Evolutionary conservation across 2,113 vertebrate genomes (phyloP), one percentile per base, ranked within the genome.

Genomic region (Panthera tigris): DNA sequence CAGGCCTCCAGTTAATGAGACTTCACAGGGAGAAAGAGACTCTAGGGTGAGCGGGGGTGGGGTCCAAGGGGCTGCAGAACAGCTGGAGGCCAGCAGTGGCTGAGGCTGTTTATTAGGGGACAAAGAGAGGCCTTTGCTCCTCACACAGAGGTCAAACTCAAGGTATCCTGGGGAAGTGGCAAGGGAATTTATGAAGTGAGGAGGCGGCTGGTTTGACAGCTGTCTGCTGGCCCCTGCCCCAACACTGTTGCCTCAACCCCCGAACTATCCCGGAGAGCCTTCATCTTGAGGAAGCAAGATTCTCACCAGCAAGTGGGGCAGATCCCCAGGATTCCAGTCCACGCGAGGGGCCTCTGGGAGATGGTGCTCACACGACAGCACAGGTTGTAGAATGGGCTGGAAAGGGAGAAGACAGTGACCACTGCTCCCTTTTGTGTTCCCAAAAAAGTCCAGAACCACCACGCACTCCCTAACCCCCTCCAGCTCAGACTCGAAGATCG

Each of bases 1-100:
- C 96, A 91, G 96, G 96, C 95, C 78, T 96, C 41, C 69, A 25
- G 87, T 96, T 98, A 98, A 98, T 98, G 98, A 98, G 98, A 95
- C 98, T 97, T 97, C 98, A 96, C 65, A 45, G 91, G 82, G 97
- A 97, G 97, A 97, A 90, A 93, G 85, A 25, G 19, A 52, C 91
- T 96, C 93, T 45, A 36, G 96, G 96, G 94, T 74, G 84, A 45
- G 82, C 45, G 52, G 55, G 84, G 89, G 83, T 81, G 73, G 91
- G 91, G 95, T 48, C 1, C 3, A 41, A 39, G 48, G 71, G 96
- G 63, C 55, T 2, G 16, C 69, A 50, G 90, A 96, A 85, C 98
- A 96, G 97, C 98, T 97, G 98, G 97, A 93, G 84, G 81, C 96
- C 97, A 93, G 95, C 96, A 81, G 45, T 52, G 33, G 39, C 92